Evolutionary conservation across 2,888 invertebrate genomes (phyloP).

Genomic region (Agrotis segetum): DNA sequence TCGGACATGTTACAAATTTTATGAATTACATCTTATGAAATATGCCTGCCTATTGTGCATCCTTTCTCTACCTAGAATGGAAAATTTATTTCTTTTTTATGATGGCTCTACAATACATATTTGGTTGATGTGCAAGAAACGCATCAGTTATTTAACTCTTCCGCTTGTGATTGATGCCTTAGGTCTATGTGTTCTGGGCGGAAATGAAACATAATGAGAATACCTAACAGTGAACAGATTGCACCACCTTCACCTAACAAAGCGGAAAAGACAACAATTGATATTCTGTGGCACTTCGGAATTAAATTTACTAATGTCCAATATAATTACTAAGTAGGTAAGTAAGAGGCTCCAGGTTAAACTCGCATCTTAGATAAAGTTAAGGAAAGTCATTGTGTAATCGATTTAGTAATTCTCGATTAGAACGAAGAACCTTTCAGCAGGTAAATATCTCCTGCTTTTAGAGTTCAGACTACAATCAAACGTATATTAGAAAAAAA

Average conservation of each 20-base stretch:
- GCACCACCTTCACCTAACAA: constrained; percentile 16
- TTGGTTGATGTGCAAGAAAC: neutral
- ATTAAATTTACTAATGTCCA: constrained; percentile 39
- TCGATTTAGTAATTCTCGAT: neutral
- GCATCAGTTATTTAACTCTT: neutral
- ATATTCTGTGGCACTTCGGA: constrained; percentile 13
- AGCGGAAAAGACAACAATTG: constrained; percentile 19
- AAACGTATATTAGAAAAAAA: neutral
- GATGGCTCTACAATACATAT: neutral
- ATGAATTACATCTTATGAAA: constrained; percentile 39
- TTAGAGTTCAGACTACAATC: neutral
- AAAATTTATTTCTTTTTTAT: constrained; percentile 10
- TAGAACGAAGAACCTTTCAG: neutral
- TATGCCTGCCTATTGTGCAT: constrained; percentile 13
- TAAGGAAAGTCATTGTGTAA: neutral
- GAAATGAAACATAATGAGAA: constrained; percentile 6
- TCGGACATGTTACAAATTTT: constrained; percentile 67
- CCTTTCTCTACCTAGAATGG: constrained; percentile 11
- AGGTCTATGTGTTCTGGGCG: neutral
- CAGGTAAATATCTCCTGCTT: neutral
- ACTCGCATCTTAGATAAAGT: constrained; percentile 2
- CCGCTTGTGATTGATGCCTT: neutral
- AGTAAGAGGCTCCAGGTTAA: neutral
- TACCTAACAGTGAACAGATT: constrained; percentile 9
- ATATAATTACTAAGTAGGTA: neutral